Conservation (phyloP, 1,140 invertebrate species). For the Lucilia sericata region DNA sequence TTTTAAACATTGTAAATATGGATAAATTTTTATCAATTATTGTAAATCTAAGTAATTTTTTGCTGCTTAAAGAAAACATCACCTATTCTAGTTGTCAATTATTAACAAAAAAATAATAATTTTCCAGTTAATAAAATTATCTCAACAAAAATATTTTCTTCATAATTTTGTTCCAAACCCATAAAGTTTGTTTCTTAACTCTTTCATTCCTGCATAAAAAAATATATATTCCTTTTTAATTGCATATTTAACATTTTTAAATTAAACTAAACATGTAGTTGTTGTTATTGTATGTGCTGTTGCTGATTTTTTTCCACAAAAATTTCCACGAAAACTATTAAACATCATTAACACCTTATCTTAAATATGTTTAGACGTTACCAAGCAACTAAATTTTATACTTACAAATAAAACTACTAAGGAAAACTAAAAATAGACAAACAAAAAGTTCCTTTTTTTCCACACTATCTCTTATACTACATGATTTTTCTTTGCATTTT, state of each 20-base stretch:
- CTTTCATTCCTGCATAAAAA: not conserved
- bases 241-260: not conserved
- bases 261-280: not conserved
- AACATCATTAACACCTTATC: slow-evolving; percentile 43
- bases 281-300: not conserved
- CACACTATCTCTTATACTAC: not conserved
- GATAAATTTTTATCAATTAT: too few relatives aligned
- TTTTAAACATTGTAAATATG: too few relatives aligned
- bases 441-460: slow-evolving; percentile 12
- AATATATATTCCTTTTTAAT: not conserved
- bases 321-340: slow-evolving; percentile 39
- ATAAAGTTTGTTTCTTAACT: not conserved
- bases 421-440: slow-evolving; percentile 32
- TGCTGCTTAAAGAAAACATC: too few relatives aligned
- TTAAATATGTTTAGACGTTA: slow-evolving; percentile 16
- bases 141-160: too few relatives aligned
- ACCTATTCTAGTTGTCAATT: too few relatives aligned
- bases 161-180: too few relatives aligned
- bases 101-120: too few relatives aligned
- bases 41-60: too few relatives aligned
- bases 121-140: too few relatives aligned
- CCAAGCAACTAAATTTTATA: not conserved
- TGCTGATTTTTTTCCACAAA: not conserved
- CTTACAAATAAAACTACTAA: not conserved
- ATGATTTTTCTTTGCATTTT: slow-evolving; percentile 8